phyloP scores from a whole-genome alignment of 1,140 invertebrate species.

The Hormaphis cornu region DNA sequence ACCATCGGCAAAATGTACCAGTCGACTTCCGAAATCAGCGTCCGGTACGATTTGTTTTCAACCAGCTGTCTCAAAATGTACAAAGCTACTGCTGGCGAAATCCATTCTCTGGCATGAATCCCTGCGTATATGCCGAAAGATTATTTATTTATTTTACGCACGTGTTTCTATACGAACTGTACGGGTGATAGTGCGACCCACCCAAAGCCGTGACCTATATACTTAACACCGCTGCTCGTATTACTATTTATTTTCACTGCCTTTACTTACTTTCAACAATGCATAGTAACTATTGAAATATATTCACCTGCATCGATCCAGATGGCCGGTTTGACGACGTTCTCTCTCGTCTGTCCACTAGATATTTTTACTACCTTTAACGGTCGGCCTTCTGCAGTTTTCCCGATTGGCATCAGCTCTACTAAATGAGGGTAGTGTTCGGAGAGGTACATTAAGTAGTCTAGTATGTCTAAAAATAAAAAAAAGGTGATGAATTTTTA shows the following conservation, averaged over 20 bases:
- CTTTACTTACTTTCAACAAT: too few species aligned
- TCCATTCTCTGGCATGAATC: slow-evolving; percentile 88
- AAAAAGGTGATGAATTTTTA: neutral
- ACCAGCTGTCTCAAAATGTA: slow-evolving; percentile 72
- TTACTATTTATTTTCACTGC: too few species aligned
- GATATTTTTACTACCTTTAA: slow-evolving; percentile 59
- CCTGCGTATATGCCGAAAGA: too few species aligned
- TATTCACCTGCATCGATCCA: slow-evolving; percentile 53
- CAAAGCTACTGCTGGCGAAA: slow-evolving; percentile 72
- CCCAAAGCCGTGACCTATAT: too few species aligned
- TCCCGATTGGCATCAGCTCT: slow-evolving; percentile 61
- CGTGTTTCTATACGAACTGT: too few species aligned
- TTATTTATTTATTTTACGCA: too few species aligned
- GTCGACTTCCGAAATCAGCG: slow-evolving; percentile 52
- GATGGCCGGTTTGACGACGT: slow-evolving; percentile 47
- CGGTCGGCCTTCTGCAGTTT: slow-evolving; percentile 61
- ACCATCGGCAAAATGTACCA: slow-evolving; percentile 61
- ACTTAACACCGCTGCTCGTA: too few species aligned
- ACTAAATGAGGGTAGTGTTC: slow-evolving; percentile 59
- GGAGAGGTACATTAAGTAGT: slow-evolving; percentile 52
- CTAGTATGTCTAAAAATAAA: slow-evolving; percentile 44
- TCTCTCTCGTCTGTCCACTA: slow-evolving; percentile 43
- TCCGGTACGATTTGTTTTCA: slow-evolving; percentile 56
- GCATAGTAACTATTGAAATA: neutral
- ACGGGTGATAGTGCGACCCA: too few species aligned